Conservation (phyloP, 2,113 vertebrate genomes). For the Polypterus senegalus region DNA sequence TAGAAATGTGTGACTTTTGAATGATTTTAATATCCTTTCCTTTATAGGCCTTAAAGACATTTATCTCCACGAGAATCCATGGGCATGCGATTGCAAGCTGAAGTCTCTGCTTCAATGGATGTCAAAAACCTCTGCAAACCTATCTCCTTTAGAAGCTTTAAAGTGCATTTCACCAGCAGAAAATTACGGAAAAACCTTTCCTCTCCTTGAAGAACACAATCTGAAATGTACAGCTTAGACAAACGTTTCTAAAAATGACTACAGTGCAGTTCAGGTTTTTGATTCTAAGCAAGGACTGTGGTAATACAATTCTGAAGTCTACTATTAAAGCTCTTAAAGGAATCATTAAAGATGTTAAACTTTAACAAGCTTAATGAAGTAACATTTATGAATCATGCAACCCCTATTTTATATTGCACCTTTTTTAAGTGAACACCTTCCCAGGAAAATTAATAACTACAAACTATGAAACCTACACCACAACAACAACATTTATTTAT, state of each 20-base stretch:
- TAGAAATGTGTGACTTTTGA: not conserved
- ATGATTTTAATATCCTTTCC: not conserved
- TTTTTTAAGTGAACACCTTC: no score
- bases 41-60: conserved; percentile 42
- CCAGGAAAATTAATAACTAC: no score
- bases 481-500: no score
- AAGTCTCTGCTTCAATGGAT: conserved; percentile 39
- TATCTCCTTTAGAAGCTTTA: conserved; percentile 26
- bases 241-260: not conserved
- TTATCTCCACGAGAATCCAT: conserved; percentile 47
- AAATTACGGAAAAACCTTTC: conserved; percentile 33
- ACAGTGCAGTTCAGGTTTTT: no score
- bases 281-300: no score
- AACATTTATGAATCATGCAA: no score
- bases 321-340: no score
- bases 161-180: conserved; percentile 37
- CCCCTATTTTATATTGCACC: no score
- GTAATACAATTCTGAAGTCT: no score
- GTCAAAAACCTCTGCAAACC: conserved; percentile 24
- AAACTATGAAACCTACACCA: no score
- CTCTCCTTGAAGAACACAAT: conserved; percentile 23
- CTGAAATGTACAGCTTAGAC: conserved; percentile 32
- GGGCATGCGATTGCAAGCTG: conserved; percentile 53
- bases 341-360: no score
- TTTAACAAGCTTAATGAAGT: no score